Base-by-base conservation (phyloP, 2,888 invertebrate species). In the Protonemura montana region DNA sequence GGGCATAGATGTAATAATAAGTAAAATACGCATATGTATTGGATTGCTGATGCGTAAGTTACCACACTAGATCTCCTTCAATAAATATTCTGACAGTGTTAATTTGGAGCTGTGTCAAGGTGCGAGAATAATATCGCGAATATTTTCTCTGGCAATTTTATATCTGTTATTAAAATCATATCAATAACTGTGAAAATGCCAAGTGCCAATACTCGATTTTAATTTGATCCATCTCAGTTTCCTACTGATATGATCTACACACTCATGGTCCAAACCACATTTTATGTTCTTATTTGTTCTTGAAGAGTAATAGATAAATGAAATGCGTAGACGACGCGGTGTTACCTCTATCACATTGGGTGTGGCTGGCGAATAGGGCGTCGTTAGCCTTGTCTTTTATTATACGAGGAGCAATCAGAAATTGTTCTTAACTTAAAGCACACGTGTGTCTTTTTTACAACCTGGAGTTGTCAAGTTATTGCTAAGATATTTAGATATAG, bases 351-450 rank as follows among this genome's bases (percentile, higher is more conserved):
- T 59, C 59, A 21, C 59, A 59, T 59, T 59, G 59, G 59, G 59
- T 59, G 59, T 59, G 59, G 59, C 21, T 59, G 59, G 1, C 59
- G 59, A 59, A 21, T 13, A 59, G 59, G 59, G 59, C 59, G 59
- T 59, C 59, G 59, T 16, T 59, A 59, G 59, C 59, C 59, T 59
- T 59, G 59, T 59, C 59, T 59, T 59, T 59, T 59, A 59, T 59
- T 59, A 59, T 21, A 59, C 59, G 59, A 59, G 59, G 59, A 59
- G 59, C 59, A 59, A 59, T 59, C 59, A 59, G 59, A 59, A 41
- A 59, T 59, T 59, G 59, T 59, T 59, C 59, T 59, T 16, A 59
- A 59, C 59, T 59, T 59, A 59, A 59, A 59, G 16, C 59, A 59
- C 59, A 59, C 59, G 21, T 21, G 13, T 41, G 59, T 59, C 13